Percentiles rank a stretch among this genome's conserved stretches.
phyloP scores from a whole-genome alignment of 2,888 invertebrate species.

The Pyralis farinalis region DNA sequence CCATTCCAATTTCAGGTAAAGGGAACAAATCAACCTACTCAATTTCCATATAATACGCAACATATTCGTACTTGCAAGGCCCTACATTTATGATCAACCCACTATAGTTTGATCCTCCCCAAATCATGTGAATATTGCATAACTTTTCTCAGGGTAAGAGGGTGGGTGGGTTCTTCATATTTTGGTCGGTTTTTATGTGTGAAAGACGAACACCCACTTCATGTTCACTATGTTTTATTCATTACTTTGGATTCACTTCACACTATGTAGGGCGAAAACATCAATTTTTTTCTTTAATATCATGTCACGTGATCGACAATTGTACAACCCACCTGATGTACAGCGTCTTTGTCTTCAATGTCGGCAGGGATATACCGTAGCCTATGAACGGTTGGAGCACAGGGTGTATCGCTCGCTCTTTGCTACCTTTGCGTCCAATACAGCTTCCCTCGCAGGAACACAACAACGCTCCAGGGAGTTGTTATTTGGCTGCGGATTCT shows the following conservation, averaged over 20 bases:
- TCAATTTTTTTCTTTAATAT: too few species aligned
- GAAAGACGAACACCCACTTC: constrained; percentile 44
- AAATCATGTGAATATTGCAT: constrained; percentile 11
- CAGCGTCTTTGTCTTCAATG: too few species aligned
- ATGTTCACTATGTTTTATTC: constrained; percentile 67
- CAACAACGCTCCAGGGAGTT: too few species aligned
- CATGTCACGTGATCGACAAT: too few species aligned
- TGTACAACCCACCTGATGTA: too few species aligned
- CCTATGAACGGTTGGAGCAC: too few species aligned
- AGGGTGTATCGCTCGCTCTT: too few species aligned
- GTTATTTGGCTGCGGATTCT: too few species aligned
- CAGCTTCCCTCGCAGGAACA: too few species aligned
- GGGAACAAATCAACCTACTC: constrained; percentile 30
- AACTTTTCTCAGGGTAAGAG: constrained; percentile 4
- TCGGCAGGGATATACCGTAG: too few species aligned
- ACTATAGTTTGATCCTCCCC: constrained; percentile 27
- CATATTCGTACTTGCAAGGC: constrained; percentile 33
- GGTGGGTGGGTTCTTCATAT: constrained; percentile 21
- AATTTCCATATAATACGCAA: constrained; percentile 40
- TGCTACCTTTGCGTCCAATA: too few species aligned
- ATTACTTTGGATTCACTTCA: constrained; percentile 20
- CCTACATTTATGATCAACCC: constrained; percentile 33
- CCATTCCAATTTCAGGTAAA: background rate
- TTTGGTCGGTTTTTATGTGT: constrained; percentile 38
- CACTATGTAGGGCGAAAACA: background rate